Percentiles rank a stretch among this genome's conserved stretches.
Conservation (phyloP, 2,888 invertebrate species). For the Cremastinae sp. region DNA sequence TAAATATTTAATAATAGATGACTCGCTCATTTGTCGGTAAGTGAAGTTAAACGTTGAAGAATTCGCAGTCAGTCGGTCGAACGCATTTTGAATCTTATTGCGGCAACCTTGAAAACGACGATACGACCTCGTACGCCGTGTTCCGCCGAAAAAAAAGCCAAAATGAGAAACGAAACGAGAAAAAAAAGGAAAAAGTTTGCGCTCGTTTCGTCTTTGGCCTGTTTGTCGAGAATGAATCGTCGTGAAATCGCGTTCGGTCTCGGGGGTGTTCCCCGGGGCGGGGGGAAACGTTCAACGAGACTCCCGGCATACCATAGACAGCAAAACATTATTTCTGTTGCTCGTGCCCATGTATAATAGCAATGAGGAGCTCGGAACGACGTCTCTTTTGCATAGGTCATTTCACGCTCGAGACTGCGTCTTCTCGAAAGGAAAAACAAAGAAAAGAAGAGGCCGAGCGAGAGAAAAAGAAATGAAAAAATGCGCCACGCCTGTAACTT, state of each 20-base stretch:
- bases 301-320: conserved; percentile 53
- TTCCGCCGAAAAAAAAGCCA: conserved; percentile 14
- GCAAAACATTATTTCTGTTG: conserved; percentile 43
- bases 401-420: conserved; percentile 60
- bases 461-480: conserved; percentile 21
- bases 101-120: conserved; percentile 27
- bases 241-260: conserved; percentile 42
- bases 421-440: conserved; percentile 8
- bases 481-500: conserved; percentile 51
- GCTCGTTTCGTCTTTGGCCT: conserved; percentile 21
- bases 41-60: no score
- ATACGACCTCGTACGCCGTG: conserved; percentile 14
- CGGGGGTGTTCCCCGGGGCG: conserved; percentile 27
- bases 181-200: conserved; percentile 13
- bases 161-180: conserved; percentile 1
- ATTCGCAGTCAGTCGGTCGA: no score
- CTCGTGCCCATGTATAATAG: conserved; percentile 1
- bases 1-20: no score
- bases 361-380: conserved; percentile 11
- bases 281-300: conserved; percentile 50
- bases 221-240: conserved; percentile 57
- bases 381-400: conserved; percentile 53
- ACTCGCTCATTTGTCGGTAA: no score
- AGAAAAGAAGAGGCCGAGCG: not conserved
- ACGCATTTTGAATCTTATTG: not conserved